Evolutionary conservation across 2,888 invertebrate species (phyloP), one percentile per base, ranked within the genome.

Genomic region (Acrobeloides nanus): DNA sequence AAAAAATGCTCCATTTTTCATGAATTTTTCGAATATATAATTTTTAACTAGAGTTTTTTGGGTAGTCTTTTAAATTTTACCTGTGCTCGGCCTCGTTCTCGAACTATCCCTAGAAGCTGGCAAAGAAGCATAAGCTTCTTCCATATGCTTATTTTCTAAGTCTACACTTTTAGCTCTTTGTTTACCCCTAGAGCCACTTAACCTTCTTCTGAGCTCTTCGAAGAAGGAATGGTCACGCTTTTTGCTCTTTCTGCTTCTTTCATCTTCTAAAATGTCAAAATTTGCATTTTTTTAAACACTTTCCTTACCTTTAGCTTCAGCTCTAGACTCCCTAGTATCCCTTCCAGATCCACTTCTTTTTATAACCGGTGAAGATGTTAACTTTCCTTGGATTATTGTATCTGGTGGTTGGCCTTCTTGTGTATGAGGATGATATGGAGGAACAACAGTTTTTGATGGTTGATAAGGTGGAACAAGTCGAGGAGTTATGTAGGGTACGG

Each of bases 81-180:
- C n/a, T 38, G 25, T 25, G 27, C 23, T 38, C 26, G 6, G 10
- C 12, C 67, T 49, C 8, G 65, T 61, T 35, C 60, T 54, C 17
- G 66, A 66, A 17, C 58, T 56, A 51, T 72, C 72, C 34, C 72
- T 47, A 24, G 66, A 66, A 12, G 70, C 64, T 10, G 72, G 72
- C n/a, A 62, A 42, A 8, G 67, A 66, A 15, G 33, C 23, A 26
- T 65, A 59, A 20, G 72, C 70, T 40, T 66, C 70, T 45, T 70
- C 68, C 8, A 67, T 39, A 32, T 55, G 48, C 4, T 59, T 58
- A 43, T 57, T 54, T 6, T 54, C 53, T 17, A 57, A 42, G 46
- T 68, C 68, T 6, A 64, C 46, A 32, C 66, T 66, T 31, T 64
- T 66, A 12, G 69, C 61, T 27, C 68, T 51, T 26, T 61, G 54